Conservation (phyloP, 2,113 vertebrate genomes). For the Dicentrarchus labrax region DNA sequence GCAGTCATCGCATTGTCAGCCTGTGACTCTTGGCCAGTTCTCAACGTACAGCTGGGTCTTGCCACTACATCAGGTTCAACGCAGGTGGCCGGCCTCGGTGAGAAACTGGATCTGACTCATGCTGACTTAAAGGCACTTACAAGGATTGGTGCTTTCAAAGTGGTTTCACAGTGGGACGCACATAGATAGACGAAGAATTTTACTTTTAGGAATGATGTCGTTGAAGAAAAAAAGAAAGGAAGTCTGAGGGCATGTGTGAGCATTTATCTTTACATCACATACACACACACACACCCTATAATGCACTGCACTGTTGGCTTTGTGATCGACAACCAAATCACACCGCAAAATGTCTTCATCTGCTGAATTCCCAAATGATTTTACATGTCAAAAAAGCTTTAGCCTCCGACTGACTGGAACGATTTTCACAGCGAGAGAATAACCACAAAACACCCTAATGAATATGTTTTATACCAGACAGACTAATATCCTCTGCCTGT, state of each 20-base stretch:
- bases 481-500: slow-evolving; percentile 56
- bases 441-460: slow-evolving; percentile 50
- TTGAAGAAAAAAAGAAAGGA: neutral
- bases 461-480: slow-evolving; percentile 53
- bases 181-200: neutral
- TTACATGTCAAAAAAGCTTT: slow-evolving; percentile 9
- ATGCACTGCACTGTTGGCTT: neutral
- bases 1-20: slow-evolving; percentile 56
- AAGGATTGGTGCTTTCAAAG: neutral
- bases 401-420: neutral
- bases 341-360: slow-evolving; percentile 14
- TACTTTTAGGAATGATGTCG: neutral
- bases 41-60: slow-evolving; percentile 36
- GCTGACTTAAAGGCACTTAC: slow-evolving; percentile 15
- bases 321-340: slow-evolving; percentile 33
- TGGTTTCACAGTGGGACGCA: neutral
- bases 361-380: slow-evolving; percentile 21
- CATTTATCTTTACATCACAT: slow-evolving; percentile 8
- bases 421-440: slow-evolving; percentile 37
- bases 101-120: neutral
- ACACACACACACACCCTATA: neutral
- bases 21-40: slow-evolving; percentile 49
- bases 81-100: slow-evolving; percentile 4
- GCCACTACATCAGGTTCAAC: slow-evolving; percentile 60
- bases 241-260: slow-evolving; percentile 1